Conservation (phyloP, 92 coral and sea anemone genomes). For the Zoanthus solanderi region DNA sequence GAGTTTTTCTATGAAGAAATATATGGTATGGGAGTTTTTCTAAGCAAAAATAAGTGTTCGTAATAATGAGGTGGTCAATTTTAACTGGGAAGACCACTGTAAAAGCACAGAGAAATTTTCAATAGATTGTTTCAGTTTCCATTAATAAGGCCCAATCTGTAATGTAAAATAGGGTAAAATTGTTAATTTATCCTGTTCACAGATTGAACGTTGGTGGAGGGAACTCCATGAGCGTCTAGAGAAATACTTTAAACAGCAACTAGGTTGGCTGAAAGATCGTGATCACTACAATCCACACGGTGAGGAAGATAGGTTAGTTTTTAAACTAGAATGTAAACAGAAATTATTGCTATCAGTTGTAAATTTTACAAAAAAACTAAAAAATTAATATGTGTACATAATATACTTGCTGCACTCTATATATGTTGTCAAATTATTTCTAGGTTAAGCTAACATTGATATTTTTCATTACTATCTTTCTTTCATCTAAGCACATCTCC, state of each 20-base stretch:
- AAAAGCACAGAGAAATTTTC: constrained; percentile 22
- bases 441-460: background rate
- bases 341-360: constrained; percentile 14
- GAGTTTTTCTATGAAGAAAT: constrained; percentile 4
- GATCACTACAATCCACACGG: constrained; percentile 12
- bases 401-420: constrained; percentile 19
- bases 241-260: background rate
- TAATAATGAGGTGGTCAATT: constrained; percentile 17
- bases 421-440: constrained; percentile 1
- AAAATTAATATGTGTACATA: constrained; percentile 7
- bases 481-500: constrained; percentile 16
- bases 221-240: constrained; percentile 15
- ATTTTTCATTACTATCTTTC: constrained; percentile 14
- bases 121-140: background rate
- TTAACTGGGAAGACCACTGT: constrained; percentile 18
- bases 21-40: constrained; percentile 19
- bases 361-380: background rate
- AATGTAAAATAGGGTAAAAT: constrained; percentile 6
- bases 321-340: constrained; percentile 18
- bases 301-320: constrained; percentile 9
- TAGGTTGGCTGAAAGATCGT: constrained; percentile 4
- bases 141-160: background rate
- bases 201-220: constrained; percentile 18
- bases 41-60: constrained; percentile 14
- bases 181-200: constrained; percentile 27